Base-by-base conservation (phyloP, 2,888 invertebrate genomes). In the Artemia sinica region DNA sequence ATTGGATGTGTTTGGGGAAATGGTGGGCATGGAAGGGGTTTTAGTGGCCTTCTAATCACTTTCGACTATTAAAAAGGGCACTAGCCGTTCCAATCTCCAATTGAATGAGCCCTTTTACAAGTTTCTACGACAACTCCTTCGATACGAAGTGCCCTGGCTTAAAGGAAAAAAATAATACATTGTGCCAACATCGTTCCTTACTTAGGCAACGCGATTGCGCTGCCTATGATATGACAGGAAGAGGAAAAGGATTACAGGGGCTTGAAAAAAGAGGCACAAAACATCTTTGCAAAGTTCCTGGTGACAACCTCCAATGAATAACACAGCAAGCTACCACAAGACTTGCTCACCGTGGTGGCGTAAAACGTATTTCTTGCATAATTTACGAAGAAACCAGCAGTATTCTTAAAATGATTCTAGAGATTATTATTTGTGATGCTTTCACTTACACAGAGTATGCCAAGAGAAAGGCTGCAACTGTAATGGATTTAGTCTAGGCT, bases 401-500 rank as follows among this genome's bases (percentile, higher is more conserved):
- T 58, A 87, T 88, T 0, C 76, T 89, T 49, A 89, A 89, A 85
- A 88, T 0, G 91, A 91, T 91, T 76, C 41, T 41, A 41, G 41
- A 41, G 6, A 41, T 5, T 41, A 41, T 41, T 41, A 41, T 90
- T 74, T 82, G 87, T 66, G 89, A 89, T 76, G 88, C 89, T n/a
- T 88, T 89, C 68, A 89, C 88, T 6, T 89, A 89, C 78, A 89
- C 89, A 0, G 89, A 90, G 76, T 89, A 91, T 76, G 89, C 89
- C 51, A 91, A 90, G 78, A 81, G 89, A 74, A 91, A 91, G 80
- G 91, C 89, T 1, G 89, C 90, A 66, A 90, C 89, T 0, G 88
- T 89, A 14, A 89, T 90, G 89, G 89, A 90, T 74, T 87, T 91
- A 12, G 88, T 90, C 67, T 91, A 89, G 75, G 88, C 88, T n/a